These are phyloP conservation scores for Cataglyphis hispanica DNA, from an alignment of 1,140 invertebrate species.

Conservation along the genomic window DNA sequence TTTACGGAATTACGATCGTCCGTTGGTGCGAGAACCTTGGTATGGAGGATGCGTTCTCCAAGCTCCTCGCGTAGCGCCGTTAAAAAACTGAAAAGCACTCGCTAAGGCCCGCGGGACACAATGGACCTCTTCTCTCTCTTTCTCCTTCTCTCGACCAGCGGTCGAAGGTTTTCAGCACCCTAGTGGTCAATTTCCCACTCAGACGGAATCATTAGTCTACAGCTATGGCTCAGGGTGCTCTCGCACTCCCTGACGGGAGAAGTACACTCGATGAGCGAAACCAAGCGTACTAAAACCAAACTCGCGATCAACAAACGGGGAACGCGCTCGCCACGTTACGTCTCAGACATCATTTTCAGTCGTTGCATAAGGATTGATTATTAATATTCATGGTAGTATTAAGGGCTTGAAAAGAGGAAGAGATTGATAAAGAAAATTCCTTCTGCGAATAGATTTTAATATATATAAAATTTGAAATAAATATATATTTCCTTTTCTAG, in stretches of 20 bases:
- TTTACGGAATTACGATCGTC: not conserved
- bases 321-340: constrained; percentile 33
- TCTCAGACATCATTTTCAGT: constrained; percentile 28
- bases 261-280: constrained; percentile 79
- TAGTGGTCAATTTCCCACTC: constrained; percentile 85
- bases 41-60: constrained; percentile 56
- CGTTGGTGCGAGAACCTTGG: not conserved
- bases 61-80: constrained; percentile 57
- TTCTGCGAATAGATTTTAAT: too few relatives aligned
- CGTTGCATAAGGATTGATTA: not conserved
- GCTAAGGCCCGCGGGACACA: constrained; percentile 68
- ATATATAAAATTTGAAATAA: too few relatives aligned
- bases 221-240: constrained; percentile 72
- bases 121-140: constrained; percentile 68
- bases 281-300: constrained; percentile 75
- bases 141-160: constrained; percentile 73
- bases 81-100: constrained; percentile 77
- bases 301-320: constrained; percentile 73
- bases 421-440: not conserved
- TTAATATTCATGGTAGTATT: not conserved
- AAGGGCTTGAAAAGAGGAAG: too few relatives aligned
- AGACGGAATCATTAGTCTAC: constrained; percentile 84
- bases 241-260: constrained; percentile 72
- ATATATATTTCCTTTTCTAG: too few relatives aligned
- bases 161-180: constrained; percentile 81